Conservation (phyloP, 2,888 invertebrate genomes). For the Drosophila barbarae region DNA sequence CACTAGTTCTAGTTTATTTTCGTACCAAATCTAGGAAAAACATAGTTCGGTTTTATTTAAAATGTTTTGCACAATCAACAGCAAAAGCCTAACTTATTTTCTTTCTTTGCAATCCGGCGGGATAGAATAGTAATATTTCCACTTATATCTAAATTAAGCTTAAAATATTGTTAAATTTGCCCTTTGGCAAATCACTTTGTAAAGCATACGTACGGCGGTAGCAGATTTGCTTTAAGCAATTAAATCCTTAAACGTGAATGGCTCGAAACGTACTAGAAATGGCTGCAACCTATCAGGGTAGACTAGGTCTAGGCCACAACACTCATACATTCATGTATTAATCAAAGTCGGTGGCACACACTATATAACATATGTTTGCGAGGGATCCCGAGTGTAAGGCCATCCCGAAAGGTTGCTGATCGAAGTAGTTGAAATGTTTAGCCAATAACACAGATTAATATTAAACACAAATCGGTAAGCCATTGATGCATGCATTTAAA, state of each 20-base stretch:
- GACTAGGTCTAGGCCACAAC: conserved; percentile 4
- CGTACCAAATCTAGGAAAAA: conserved; percentile 28
- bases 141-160: conserved; percentile 37
- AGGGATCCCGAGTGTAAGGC: not conserved
- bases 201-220: conserved; percentile 9
- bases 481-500: conserved; percentile 20
- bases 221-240: conserved; percentile 61
- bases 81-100: conserved; percentile 6
- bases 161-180: conserved; percentile 29
- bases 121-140: not conserved
- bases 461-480: conserved; percentile 19
- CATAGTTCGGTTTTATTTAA: conserved; percentile 17
- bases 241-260: conserved; percentile 15
- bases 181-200: conserved; percentile 26
- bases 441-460: conserved; percentile 29
- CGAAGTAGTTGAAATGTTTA: conserved; percentile 37
- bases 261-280: conserved; percentile 5
- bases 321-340: conserved; percentile 1
- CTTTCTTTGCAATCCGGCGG: conserved; percentile 2
- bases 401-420: conserved; percentile 18
- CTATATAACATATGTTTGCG: not conserved
- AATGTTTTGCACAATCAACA: conserved; percentile 5
- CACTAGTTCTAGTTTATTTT: conserved; percentile 21
- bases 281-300: conserved; percentile 13
- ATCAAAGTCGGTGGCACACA: conserved; percentile 3